Evolutionary conservation across 2,888 invertebrate genomes (phyloP), one percentile per base, ranked within the genome.

Genomic region (Bombylius discolor): DNA sequence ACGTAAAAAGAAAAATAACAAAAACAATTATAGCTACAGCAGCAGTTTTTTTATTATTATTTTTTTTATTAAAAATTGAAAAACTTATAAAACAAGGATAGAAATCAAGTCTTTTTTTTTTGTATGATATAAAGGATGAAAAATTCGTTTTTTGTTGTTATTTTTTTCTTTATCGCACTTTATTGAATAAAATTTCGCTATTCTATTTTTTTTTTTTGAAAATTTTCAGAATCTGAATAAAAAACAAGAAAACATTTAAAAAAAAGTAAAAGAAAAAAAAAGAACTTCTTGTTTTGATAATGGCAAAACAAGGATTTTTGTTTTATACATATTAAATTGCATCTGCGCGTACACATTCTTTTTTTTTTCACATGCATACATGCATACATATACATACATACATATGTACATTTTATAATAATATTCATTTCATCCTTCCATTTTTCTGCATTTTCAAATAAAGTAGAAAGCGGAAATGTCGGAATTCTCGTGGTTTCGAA

Each of bases 301-400:
- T 11, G 12, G 39, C 39, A 23, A 23, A 23, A 23, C 23, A 42
- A 42, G 39, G 39, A 42, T 42, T 42, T 42, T 8, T 42, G 11
- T 3, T 42, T 11, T 11, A n/a, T n/a, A 23, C 23, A 23, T 23
- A 23, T 53, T 49, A 23, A 48, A 54, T 49, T 54, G 54, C 54
- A 54, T 54, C 54, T 54, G 54, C 54, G 54, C 54, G 36, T 45
- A 54, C 39, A 42, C 39, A 42, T 42, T 11, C 39, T 11, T 42
- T 8, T 36, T 36, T 11, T 42, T 8, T 36, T 36, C 34, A 42
- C 39, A 11, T 42, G 11, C 11, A 23, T 23, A 42, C 39, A 3
- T 42, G 39, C 39, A 42, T 42, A 42, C 3, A 36, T 36, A 39
- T 42, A 42, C 5, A 3, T 42, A 11, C 11, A 42, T 42, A 42